Percentiles rank a stretch among this genome's conserved stretches.
Evolutionary conservation across 2,113 vertebrate species (phyloP).

Genomic region (Hymenochirus boettgeri): DNA sequence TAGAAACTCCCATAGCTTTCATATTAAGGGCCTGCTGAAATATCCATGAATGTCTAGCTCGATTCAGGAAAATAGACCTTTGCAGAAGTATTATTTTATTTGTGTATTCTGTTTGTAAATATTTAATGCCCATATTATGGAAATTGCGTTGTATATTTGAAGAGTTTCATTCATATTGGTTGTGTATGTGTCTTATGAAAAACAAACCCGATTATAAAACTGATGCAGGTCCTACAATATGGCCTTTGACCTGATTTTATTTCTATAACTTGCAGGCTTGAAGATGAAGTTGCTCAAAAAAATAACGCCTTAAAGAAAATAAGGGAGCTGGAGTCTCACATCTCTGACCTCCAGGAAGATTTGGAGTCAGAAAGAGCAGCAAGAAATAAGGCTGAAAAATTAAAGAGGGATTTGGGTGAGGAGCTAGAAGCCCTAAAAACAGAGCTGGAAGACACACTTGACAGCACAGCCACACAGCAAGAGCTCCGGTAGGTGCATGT

Average conservation of each 20-base stretch:
- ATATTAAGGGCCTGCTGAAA: no score
- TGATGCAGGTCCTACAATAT: neutral
- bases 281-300: constrained; percentile 81
- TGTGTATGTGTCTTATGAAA: neutral
- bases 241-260: neutral
- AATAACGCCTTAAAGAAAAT: constrained; percentile 79
- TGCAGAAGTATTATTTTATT: no score
- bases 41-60: no score
- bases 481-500: constrained; percentile 74
- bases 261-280: constrained; percentile 63
- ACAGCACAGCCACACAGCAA: constrained; percentile 86
- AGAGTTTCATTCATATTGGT: no score
- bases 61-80: no score
- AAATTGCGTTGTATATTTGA: no score
- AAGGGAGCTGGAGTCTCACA: constrained; percentile 79
- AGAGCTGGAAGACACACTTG: constrained; percentile 90
- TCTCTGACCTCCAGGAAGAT: constrained; percentile 89
- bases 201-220: neutral
- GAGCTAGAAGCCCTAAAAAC: constrained; percentile 86
- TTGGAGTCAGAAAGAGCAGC: constrained; percentile 76
- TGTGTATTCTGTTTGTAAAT: no score
- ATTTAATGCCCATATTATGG: no score
- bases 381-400: constrained; percentile 81
- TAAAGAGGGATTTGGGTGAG: constrained; percentile 82
- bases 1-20: no score